A percentile compares a stretch with the other conserved stretches of the same genome.
phyloP scores from a whole-genome alignment of 2,113 vertebrate species.

The Thryonomys swinderianus region DNA sequence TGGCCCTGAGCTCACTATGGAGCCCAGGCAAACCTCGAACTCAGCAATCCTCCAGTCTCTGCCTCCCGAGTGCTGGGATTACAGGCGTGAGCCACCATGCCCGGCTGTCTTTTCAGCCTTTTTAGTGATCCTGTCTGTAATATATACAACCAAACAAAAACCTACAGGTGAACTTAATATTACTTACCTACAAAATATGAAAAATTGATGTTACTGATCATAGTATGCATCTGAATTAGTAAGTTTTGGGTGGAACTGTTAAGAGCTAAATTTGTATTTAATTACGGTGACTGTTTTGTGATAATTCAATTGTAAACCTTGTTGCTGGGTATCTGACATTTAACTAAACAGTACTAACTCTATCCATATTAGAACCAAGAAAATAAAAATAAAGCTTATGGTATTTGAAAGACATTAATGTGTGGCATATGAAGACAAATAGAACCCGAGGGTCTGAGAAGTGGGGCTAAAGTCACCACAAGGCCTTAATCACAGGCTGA shows the following conservation, averaged over 20 bases:
- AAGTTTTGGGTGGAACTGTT: background rate
- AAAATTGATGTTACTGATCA: background rate
- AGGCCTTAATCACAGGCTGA: background rate
- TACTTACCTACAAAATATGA: background rate
- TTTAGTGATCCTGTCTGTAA: no score
- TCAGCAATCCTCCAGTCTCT: no score
- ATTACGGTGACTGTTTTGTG: background rate
- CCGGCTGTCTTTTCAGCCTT: no score
- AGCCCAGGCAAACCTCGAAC: no score
- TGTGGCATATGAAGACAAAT: background rate
- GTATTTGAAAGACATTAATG: background rate
- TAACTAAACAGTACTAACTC: background rate
- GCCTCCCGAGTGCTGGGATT: no score
- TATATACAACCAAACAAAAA: no score
- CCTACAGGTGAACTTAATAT: background rate
- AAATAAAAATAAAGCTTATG: background rate
- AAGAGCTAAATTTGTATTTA: background rate
- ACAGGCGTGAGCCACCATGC: no score
- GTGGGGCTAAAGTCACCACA: background rate
- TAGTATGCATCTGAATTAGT: background rate
- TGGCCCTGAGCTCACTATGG: no score
- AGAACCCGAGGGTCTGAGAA: background rate
- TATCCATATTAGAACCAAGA: background rate
- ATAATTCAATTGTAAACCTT: background rate
- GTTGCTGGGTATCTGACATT: background rate